Evolutionary conservation across 2,888 invertebrate genomes (phyloP).

Genomic region (Chorisops tibialis): DNA sequence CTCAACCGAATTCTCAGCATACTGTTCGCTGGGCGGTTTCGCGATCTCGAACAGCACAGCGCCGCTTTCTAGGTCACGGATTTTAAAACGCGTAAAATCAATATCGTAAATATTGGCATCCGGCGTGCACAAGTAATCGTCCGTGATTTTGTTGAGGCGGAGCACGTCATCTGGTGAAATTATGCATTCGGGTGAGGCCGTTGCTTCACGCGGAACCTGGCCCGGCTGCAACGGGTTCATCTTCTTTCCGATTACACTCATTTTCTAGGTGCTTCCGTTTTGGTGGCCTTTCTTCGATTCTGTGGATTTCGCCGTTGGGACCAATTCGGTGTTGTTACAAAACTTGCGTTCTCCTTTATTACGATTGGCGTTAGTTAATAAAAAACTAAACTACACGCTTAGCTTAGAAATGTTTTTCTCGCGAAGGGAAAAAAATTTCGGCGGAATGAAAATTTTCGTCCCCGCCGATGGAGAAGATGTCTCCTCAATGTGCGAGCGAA

Average conservation of each 20-base stretch:
- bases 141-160: conserved; percentile 77
- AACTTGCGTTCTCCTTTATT: no score
- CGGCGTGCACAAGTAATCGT: conserved; percentile 89
- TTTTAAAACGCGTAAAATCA: conserved; percentile 95
- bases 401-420: no score
- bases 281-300: no score
- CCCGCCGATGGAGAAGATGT: no score
- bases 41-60: conserved; percentile 93
- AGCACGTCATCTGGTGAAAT: conserved; percentile 87
- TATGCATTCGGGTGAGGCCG: conserved; percentile 32
- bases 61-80: conserved; percentile 80
- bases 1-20: conserved; percentile 43
- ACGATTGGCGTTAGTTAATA: no score
- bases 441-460: no score
- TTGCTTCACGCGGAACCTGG: conserved; percentile 25
- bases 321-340: no score
- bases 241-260: conserved; percentile 59
- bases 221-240: conserved; percentile 45
- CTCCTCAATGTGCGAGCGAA: no score
- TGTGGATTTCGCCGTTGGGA: no score
- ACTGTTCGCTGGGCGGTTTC: conserved; percentile 65
- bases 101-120: conserved; percentile 97
- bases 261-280: no score
- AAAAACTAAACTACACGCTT: no score
- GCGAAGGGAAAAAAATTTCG: no score